Conservation (phyloP, 2,797 vertebrate species). For the Borostomias antarcticus region DNA sequence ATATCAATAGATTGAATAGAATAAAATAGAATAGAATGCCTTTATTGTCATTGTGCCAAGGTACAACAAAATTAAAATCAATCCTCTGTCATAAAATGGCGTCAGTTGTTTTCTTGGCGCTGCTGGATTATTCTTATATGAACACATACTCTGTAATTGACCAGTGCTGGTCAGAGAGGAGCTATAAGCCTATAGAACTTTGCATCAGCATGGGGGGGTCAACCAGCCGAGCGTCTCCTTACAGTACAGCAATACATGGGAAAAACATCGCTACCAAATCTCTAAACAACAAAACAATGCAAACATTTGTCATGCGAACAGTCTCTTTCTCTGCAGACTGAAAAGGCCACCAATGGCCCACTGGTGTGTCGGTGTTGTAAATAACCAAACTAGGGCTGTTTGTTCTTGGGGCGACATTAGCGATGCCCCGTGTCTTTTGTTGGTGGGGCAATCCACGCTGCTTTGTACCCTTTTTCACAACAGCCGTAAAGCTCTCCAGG, state of each 20-base stretch:
- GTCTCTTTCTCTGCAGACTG: constrained; percentile 57
- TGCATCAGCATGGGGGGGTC: too few species aligned
- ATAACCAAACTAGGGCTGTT: constrained; percentile 56
- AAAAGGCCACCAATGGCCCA: constrained; percentile 68
- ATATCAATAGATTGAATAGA: too few species aligned
- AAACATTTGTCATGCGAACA: constrained; percentile 39
- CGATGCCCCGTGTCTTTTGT: constrained; percentile 53
- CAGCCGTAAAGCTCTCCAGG: constrained; percentile 62
- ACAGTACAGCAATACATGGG: constrained; percentile 28
- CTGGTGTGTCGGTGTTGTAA: constrained; percentile 64
- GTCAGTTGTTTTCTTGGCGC: too few species aligned
- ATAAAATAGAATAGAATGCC: too few species aligned
- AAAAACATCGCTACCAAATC: constrained; percentile 33
- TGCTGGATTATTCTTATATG: too few species aligned
- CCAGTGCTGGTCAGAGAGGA: too few species aligned
- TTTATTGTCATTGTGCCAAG: too few species aligned
- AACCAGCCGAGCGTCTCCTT: too few species aligned
- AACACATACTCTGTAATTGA: too few species aligned
- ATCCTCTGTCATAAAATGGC: too few species aligned
- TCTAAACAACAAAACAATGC: constrained; percentile 36
- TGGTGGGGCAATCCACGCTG: constrained; percentile 48
- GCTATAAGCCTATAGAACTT: too few species aligned
- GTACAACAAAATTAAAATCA: too few species aligned
- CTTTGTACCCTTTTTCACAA: constrained; percentile 61
- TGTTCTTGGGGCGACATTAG: constrained; percentile 60